Base-by-base conservation (phyloP, 2,888 invertebrate genomes). In the Helicoverpa assulta region DNA sequence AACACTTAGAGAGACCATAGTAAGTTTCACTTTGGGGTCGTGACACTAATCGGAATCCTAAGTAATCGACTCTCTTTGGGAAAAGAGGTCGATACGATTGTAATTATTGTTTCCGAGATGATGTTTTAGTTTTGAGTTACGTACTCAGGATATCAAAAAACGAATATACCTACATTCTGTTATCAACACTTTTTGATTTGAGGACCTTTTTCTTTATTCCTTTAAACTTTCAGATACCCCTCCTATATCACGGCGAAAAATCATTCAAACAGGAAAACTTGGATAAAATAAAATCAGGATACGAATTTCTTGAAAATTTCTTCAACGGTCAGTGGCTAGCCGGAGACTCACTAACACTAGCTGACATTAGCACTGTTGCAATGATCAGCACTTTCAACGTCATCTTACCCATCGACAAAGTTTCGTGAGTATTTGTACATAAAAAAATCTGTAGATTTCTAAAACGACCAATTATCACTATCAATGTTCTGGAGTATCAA, bases 281-380 rank as follows among this genome's bases (percentile, higher is more conserved):
- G 26, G 85, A 80, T n/a, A 89, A 89, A 66, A 88, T 92, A 2
- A 76, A 70, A 1, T 70, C 79, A 0, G 90, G 85, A 0, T 93
- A 92, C 65, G 86, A 80, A 0, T 87, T 91, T 43, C 62, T 97
- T 8, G 96, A 97, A 50, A 94, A 90, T 47, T 96, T 95, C 78
- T 87, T 97, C 4, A 91, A 92, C 0, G 91, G 91, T 5, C 85
- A 93, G 8, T 97, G 96, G 92, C 90, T 96, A 29, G 96, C 96
- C 18, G 97, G 97, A 0, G 93, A 96, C 53, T 87, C 94, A 47
- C 67, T 97, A 21, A 97, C 97, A 0, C 88, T 97, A 21, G 97
- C 97, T 18, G 97, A 97, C 81, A 92, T 96, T 59, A 94, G 96
- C 73, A 94, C 97, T 50, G 93, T 93, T 3, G 93, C 96, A 14